These are phyloP conservation scores for Gonatopus flavifemur DNA, from an alignment of 1,140 invertebrate species.

Conservation along the genomic window DNA sequence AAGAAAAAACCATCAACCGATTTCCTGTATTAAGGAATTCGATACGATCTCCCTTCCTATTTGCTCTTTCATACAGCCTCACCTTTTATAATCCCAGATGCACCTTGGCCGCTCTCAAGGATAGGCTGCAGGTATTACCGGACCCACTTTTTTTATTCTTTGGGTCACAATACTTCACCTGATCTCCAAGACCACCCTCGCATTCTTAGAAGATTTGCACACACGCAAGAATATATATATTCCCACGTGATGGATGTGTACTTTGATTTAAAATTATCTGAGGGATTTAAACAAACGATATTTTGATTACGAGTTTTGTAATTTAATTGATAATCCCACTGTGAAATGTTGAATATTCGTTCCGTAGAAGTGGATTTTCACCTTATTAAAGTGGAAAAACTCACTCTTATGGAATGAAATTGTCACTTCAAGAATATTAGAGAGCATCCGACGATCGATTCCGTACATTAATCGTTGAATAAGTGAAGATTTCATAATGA, in stretches of 20 bases:
- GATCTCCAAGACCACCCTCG: conserved; percentile 43
- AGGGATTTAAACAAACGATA: no score
- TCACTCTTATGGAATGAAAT: no score
- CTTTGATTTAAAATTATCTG: no score
- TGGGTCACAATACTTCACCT: conserved; percentile 48
- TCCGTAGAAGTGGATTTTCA: no score
- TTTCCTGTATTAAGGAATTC: conserved; percentile 8
- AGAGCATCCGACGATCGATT: no score
- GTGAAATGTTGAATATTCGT: no score
- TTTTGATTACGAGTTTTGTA: no score
- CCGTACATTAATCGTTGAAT: no score
- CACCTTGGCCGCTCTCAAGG: conserved; percentile 20
- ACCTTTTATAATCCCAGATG: conserved; percentile 9
- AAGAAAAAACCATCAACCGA: conserved; percentile 18
- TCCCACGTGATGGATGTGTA: not conserved
- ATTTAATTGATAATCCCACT: no score
- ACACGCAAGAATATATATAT: conserved; percentile 27
- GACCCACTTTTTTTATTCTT: conserved; percentile 41
- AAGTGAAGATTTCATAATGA: no score
- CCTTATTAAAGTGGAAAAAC: no score
- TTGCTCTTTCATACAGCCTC: not conserved
- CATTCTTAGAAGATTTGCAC: conserved; percentile 44
- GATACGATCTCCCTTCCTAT: not conserved
- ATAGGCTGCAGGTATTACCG: conserved; percentile 37
- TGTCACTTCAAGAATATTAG: no score